Percentiles rank a stretch among this genome's conserved stretches.
Conservation (phyloP, 2,113 vertebrate genomes). For the Pandion haliaetus region DNA sequence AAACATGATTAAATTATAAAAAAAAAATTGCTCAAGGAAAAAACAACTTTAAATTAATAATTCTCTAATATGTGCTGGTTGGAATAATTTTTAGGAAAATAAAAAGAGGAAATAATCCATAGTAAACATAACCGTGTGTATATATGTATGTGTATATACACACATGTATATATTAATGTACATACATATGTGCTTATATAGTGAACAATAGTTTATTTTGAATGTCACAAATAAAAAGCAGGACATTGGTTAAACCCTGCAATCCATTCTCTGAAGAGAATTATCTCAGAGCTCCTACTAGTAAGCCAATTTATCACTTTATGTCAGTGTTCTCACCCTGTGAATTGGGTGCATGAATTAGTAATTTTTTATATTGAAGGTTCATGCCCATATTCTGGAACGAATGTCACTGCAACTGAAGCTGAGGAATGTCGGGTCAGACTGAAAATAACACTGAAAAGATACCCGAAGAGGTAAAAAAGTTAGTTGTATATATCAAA, state of each 20-base stretch:
- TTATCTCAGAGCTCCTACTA: neutral
- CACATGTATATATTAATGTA: neutral
- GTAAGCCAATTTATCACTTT: neutral
- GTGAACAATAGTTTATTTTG: neutral
- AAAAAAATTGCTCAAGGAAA: neutral
- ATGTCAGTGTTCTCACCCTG: neutral
- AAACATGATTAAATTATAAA: neutral
- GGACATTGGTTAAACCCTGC: neutral
- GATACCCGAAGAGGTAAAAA: neutral
- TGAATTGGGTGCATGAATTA: neutral
- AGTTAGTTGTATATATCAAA: neutral
- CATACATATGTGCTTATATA: neutral
- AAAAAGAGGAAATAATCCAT: neutral
- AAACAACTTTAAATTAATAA: neutral
- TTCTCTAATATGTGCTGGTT: neutral
- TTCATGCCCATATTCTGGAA: neutral
- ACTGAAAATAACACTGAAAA: neutral
- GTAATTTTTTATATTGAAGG: neutral
- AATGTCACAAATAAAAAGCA: neutral
- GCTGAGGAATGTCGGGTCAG: neutral
- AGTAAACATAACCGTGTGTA: neutral
- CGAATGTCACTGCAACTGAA: neutral
- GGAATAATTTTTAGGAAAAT: neutral
- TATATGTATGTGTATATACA: neutral
- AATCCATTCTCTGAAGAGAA: neutral